Conservation (phyloP, 2,797 vertebrate genomes). For the Platalea minor region DNA sequence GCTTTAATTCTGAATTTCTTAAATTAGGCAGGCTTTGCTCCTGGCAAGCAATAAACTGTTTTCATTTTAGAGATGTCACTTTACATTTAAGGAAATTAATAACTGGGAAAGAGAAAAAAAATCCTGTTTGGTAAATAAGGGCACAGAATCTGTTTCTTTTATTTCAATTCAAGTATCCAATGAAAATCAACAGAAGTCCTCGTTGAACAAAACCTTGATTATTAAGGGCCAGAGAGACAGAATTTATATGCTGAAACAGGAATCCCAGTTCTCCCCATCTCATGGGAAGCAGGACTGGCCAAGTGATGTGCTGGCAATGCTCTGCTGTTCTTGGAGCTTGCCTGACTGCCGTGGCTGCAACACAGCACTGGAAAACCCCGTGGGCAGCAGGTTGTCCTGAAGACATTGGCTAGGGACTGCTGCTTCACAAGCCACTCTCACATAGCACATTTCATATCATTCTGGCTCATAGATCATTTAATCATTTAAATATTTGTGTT, state of each 20-base stretch:
- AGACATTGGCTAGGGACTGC: not conserved
- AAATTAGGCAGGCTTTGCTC: conserved; percentile 59
- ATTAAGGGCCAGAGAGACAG: not conserved
- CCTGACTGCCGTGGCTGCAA: not conserved
- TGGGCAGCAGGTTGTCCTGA: not conserved
- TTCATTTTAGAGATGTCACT: conserved; percentile 61
- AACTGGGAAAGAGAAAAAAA: not conserved
- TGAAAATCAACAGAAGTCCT: not conserved
- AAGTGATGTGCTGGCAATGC: not conserved
- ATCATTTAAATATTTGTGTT: not conserved
- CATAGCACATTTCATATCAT: not conserved
- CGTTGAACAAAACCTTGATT: not conserved
- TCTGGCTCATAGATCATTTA: not conserved
- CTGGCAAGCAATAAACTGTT: conserved; percentile 59
- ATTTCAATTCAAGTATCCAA: not conserved
- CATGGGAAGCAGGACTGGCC: not conserved
- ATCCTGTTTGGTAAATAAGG: not conserved
- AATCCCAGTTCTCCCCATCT: not conserved
- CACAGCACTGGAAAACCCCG: accelerated
- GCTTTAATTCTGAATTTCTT: conserved; percentile 59
- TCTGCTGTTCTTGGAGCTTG: not conserved
- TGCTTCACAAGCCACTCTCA: not conserved
- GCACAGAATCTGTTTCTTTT: not conserved
- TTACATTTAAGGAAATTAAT: conserved; percentile 58
- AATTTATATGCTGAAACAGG: not conserved